These are phyloP conservation scores for Helicoverpa assulta DNA, from an alignment of 2,888 invertebrate species.

Conservation along the genomic window DNA sequence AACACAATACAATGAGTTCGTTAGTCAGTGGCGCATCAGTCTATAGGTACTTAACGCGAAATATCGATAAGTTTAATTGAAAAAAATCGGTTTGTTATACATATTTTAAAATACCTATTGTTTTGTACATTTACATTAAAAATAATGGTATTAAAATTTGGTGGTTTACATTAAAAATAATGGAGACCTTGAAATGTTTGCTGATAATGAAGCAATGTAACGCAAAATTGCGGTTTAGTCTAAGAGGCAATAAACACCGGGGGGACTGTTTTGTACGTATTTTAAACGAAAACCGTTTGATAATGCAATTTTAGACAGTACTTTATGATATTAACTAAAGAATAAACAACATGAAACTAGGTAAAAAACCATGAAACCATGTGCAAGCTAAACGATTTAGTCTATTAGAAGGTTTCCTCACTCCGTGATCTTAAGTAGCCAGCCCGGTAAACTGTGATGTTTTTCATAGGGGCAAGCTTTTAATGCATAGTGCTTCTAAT, in stretches of 20 bases:
- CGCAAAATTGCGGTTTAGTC: slow-evolving; percentile 16
- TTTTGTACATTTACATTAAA: not conserved
- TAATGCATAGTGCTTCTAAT: too few relatives aligned
- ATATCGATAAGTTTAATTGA: slow-evolving; percentile 28
- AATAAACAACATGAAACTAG: too few relatives aligned
- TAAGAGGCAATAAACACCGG: slow-evolving; percentile 7
- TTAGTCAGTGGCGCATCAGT: slow-evolving; percentile 62
- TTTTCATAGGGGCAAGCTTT: too few relatives aligned
- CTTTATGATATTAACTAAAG: too few relatives aligned
- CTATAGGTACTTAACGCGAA: slow-evolving; percentile 35
- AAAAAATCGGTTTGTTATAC: slow-evolving; percentile 11
- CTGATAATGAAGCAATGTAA: slow-evolving; percentile 23
- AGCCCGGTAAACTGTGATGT: too few relatives aligned
- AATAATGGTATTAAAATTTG: too few relatives aligned
- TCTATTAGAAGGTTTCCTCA: too few relatives aligned
- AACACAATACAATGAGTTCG: slow-evolving; percentile 66
- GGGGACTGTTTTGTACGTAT: not conserved
- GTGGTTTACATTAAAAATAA: not conserved
- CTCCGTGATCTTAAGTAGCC: too few relatives aligned
- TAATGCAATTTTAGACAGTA: too few relatives aligned
- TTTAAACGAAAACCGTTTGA: not conserved
- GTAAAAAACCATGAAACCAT: too few relatives aligned
- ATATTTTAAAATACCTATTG: slow-evolving; percentile 6
- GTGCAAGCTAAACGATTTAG: too few relatives aligned
- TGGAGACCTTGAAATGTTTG: slow-evolving; percentile 17